phyloP scores from a whole-genome alignment of 2,113 vertebrate species.

The Lamprotornis superbus region DNA sequence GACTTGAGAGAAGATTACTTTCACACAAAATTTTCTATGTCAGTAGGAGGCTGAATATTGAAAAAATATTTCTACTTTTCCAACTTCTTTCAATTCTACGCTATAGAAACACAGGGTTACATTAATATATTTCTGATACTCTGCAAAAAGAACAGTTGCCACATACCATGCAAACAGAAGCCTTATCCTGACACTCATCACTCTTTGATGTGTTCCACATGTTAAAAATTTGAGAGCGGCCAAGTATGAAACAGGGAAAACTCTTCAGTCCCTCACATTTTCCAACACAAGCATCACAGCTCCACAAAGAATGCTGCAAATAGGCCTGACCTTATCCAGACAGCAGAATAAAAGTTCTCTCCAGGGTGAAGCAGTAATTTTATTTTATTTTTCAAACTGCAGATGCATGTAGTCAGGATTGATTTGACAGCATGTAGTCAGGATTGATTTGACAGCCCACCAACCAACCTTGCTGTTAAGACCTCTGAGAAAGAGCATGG shows the following conservation, averaged over 20 bases:
- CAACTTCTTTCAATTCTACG: background rate
- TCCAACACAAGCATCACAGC: background rate
- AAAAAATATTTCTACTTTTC: background rate
- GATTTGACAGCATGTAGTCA: background rate
- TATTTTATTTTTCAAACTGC: background rate
- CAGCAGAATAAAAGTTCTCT: slow-evolving; percentile 18
- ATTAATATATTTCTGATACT: background rate
- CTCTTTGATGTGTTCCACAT: slow-evolving; percentile 18
- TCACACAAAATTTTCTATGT: background rate
- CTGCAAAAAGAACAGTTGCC: background rate
- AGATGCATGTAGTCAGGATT: slow-evolving; percentile 9
- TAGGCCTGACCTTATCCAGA: background rate
- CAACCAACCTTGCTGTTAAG: background rate
- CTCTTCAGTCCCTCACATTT: background rate
- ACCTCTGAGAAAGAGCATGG: background rate
- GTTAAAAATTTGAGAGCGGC: background rate
- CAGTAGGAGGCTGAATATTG: background rate
- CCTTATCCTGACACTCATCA: background rate
- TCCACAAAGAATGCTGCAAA: background rate
- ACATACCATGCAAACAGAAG: background rate
- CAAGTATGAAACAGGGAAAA: slow-evolving; percentile 1
- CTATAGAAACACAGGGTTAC: background rate
- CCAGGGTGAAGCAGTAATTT: background rate
- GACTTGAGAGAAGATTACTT: background rate
- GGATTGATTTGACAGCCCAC: slow-evolving; percentile 12